Conservation (phyloP, 2,113 vertebrate species). For the Saiga tatarica region DNA sequence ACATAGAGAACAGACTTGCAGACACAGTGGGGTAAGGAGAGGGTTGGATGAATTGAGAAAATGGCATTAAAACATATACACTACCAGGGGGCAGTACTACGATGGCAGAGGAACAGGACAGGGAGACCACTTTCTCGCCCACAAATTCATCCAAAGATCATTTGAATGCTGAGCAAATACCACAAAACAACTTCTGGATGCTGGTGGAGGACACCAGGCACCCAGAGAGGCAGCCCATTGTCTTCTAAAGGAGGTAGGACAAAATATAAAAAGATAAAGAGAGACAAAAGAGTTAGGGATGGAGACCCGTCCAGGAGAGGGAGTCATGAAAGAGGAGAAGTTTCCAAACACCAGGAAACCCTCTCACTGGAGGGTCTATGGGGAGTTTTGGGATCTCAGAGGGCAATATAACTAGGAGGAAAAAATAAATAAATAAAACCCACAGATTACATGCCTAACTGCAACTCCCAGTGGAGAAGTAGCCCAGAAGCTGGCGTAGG, state of each 20-base stretch:
- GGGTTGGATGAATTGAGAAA: background rate
- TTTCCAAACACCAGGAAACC: background rate
- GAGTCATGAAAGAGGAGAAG: background rate
- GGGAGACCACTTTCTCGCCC: background rate
- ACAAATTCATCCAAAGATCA: background rate
- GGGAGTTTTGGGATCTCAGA: background rate
- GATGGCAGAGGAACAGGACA: background rate
- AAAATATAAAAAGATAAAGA: background rate
- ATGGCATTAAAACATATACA: background rate
- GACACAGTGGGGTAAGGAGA: background rate
- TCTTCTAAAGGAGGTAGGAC: background rate
- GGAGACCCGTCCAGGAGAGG: fast-evolving
- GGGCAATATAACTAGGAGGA: background rate
- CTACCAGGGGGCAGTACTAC: fast-evolving
- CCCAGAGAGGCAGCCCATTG: background rate
- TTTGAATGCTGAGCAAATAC: background rate
- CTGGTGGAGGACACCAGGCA: background rate
- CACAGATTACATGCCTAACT: background rate
- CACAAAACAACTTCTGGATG: background rate
- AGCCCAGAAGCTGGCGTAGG: fast-evolving
- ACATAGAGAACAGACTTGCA: background rate
- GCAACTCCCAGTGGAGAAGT: background rate
- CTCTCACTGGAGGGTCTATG: background rate
- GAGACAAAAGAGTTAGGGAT: background rate
- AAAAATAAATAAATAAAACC: background rate